Percentiles rank a stretch among this genome's conserved stretches.
Evolutionary conservation across 2,888 invertebrate genomes (phyloP).

Genomic region (Drosophila multiciliata): DNA sequence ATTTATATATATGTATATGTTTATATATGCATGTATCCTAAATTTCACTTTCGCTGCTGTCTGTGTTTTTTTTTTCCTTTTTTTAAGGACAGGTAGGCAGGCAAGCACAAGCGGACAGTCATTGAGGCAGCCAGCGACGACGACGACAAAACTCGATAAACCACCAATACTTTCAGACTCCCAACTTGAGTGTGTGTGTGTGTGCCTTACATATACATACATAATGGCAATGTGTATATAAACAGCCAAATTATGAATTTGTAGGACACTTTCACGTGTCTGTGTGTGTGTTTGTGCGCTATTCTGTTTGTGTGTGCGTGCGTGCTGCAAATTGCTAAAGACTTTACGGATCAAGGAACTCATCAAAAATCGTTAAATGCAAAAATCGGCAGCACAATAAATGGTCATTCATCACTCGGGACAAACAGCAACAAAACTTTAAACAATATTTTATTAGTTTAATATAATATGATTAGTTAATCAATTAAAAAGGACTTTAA

Average conservation of each 20-base stretch:
- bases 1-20: constrained; percentile 21
- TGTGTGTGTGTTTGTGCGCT: constrained; percentile 10
- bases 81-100: constrained; percentile 48
- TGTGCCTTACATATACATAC: constrained; percentile 26
- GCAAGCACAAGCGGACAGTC: constrained; percentile 66
- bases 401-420: constrained; percentile 9
- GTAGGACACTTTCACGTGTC: constrained; percentile 67
- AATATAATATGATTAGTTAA: neutral
- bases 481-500: constrained; percentile 9
- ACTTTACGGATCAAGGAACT: constrained; percentile 80
- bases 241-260: constrained; percentile 79
- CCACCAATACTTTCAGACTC: constrained; percentile 56
- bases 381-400: constrained; percentile 59
- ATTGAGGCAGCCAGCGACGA: constrained; percentile 60
- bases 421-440: neutral
- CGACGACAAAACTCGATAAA: constrained; percentile 58
- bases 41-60: constrained; percentile 63
- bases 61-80: constrained; percentile 31
- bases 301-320: constrained; percentile 27
- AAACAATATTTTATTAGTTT: neutral
- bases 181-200: constrained; percentile 18
- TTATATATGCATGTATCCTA: constrained; percentile 21
- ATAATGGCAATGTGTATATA: constrained; percentile 49
- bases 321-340: constrained; percentile 57
- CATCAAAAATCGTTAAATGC: constrained; percentile 80